Percentiles rank a stretch among this genome's conserved stretches.
Evolutionary conservation across 1,140 invertebrate species (phyloP).

Genomic region (Drosophila teissieri): DNA sequence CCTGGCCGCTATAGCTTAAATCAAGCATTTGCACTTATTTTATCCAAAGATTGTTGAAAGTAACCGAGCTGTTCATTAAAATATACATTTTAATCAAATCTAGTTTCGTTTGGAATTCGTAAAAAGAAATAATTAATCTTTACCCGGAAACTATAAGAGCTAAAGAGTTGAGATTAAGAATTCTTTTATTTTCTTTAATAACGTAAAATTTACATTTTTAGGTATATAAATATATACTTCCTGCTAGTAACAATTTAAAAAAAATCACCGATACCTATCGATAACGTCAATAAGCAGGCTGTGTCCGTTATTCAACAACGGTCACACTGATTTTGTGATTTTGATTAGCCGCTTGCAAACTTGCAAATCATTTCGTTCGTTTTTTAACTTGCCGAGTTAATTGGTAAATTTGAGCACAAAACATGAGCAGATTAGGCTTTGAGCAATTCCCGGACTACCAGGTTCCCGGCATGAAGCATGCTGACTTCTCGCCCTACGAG

Average conservation of each 20-base stretch:
- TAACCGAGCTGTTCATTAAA: conserved; percentile 44
- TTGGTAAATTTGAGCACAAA: conserved; percentile 48
- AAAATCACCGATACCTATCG: conserved; percentile 3
- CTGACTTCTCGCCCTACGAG: conserved; percentile 90
- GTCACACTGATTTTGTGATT: conserved; percentile 33
- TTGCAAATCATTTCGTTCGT: conserved; percentile 76
- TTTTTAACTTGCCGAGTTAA: conserved; percentile 17
- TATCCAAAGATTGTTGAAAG: conserved; percentile 55
- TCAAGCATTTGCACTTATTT: conserved; percentile 8
- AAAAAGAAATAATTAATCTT: too few species aligned
- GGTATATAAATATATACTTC: background rate
- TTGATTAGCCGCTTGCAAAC: conserved; percentile 55
- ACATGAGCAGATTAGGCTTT: conserved; percentile 56
- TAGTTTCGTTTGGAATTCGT: too few species aligned
- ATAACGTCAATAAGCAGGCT: background rate
- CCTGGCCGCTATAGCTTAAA: conserved; percentile 30
- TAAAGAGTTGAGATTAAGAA: too few species aligned
- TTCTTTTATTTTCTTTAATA: too few species aligned
- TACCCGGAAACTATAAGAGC: too few species aligned
- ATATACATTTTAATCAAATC: background rate
- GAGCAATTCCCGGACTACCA: conserved; percentile 89
- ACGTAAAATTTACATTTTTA: too few species aligned
- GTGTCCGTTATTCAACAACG: background rate
- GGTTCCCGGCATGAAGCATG: conserved; percentile 86
- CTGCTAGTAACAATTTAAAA: background rate